phyloP scores from a whole-genome alignment of 2,797 vertebrate genomes.

The Muscicapa comitata region DNA sequence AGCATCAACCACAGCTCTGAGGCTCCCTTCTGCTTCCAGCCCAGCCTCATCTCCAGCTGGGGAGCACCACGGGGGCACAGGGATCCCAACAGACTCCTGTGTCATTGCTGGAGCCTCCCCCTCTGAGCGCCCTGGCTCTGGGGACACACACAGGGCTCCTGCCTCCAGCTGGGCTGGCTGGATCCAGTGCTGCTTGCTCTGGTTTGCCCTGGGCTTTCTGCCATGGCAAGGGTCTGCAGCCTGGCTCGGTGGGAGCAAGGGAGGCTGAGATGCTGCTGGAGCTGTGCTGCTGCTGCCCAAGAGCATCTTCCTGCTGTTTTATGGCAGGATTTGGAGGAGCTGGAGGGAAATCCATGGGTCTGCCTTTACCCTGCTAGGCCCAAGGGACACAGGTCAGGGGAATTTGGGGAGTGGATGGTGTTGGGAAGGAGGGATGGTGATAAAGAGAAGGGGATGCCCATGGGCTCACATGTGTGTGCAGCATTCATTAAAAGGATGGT shows the following conservation, averaged over 20 bases:
- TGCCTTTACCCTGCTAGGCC: neutral
- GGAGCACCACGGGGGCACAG: neutral
- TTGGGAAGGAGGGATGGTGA: neutral
- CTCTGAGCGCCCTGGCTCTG: fast-evolving
- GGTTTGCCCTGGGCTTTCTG: neutral
- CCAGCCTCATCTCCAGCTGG: neutral
- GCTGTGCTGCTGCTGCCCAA: neutral
- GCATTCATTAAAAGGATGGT: neutral
- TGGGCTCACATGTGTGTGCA: fast-evolving
- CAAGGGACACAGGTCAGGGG: neutral
- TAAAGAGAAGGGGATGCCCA: neutral
- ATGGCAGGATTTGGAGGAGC: neutral
- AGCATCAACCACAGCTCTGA: fast-evolving
- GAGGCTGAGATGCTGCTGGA: neutral
- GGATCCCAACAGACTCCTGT: neutral
- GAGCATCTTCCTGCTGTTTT: neutral
- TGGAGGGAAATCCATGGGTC: fast-evolving
- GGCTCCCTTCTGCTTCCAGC: neutral
- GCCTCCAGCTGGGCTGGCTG: neutral
- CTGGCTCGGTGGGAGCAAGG: fast-evolving
- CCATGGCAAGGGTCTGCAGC: neutral
- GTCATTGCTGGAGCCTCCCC: fast-evolving
- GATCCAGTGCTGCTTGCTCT: neutral
- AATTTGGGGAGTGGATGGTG: neutral
- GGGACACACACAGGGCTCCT: neutral